phyloP scores from a whole-genome alignment of 2,888 invertebrate species.

The Conomelus anceps region DNA sequence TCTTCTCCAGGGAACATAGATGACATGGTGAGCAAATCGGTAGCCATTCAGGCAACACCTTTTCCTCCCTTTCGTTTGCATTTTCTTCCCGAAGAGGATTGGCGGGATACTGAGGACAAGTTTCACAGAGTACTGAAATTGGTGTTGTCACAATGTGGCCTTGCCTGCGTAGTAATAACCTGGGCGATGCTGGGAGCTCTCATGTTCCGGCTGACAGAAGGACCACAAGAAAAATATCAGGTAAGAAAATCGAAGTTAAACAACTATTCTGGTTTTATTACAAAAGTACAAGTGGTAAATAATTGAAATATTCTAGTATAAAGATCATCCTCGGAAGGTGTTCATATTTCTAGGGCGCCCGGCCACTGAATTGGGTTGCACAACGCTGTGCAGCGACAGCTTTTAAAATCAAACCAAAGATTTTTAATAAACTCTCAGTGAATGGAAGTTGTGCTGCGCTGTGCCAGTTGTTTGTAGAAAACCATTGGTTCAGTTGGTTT shows the following conservation, averaged over 20 bases:
- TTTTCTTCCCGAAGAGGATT: conserved; percentile 47
- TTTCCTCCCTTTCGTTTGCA: conserved; percentile 50
- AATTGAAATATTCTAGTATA: too few relatives aligned
- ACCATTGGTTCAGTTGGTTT: too few relatives aligned
- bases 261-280: not conserved
- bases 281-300: not conserved
- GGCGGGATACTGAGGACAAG: conserved; percentile 24
- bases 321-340: too few relatives aligned
- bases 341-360: too few relatives aligned
- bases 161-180: conserved; percentile 50
- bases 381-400: too few relatives aligned
- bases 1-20: not conserved
- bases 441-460: too few relatives aligned
- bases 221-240: conserved; percentile 37
- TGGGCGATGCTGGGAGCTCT: conserved; percentile 60
- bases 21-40: conserved; percentile 19
- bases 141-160: conserved; percentile 52
- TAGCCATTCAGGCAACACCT: conserved; percentile 46
- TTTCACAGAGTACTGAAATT: conserved; percentile 42
- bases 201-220: conserved; percentile 57
- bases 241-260: conserved; percentile 40
- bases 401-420: too few relatives aligned
- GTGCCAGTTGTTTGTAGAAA: too few relatives aligned
- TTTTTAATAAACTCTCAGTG: too few relatives aligned
- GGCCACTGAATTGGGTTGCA: too few relatives aligned